Conservation (phyloP, 2,113 vertebrate genomes). For the Callipepla californica region DNA sequence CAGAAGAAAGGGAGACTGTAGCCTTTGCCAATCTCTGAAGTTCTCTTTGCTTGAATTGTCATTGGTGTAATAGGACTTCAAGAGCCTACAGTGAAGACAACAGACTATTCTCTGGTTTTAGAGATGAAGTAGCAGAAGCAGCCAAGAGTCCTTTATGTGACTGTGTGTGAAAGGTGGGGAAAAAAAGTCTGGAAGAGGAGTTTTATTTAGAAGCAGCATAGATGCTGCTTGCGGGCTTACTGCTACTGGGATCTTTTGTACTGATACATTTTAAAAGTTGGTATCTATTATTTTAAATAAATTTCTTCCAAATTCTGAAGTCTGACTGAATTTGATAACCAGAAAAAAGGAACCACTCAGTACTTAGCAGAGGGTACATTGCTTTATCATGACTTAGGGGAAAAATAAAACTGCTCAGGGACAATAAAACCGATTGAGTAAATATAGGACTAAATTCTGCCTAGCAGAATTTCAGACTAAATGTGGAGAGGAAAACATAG, state of each 20-base stretch:
- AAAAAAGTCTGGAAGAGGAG: not conserved
- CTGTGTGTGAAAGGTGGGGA: not conserved
- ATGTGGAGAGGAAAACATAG: not conserved
- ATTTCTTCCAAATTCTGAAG: not conserved
- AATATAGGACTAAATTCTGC: not conserved
- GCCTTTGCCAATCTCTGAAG: constrained; percentile 16
- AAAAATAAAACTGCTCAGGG: not conserved
- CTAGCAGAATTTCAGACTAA: not conserved
- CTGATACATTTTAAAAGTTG: not conserved
- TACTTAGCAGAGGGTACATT: not conserved
- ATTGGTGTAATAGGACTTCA: not conserved
- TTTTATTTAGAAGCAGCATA: constrained; percentile 18
- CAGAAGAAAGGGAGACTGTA: not conserved
- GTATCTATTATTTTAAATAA: not conserved
- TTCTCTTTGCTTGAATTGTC: constrained; percentile 1
- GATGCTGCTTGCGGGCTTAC: not conserved
- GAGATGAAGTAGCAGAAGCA: constrained; percentile 6
- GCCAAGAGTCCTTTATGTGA: not conserved
- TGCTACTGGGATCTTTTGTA: not conserved
- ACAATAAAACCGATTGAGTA: not conserved
- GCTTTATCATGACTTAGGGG: not conserved
- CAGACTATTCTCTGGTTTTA: constrained; percentile 1
- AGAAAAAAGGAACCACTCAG: not conserved
- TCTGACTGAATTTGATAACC: not conserved
- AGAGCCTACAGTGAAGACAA: not conserved